Conservation (phyloP, 2,797 vertebrate species). For the Oreochromis grahami region DNA sequence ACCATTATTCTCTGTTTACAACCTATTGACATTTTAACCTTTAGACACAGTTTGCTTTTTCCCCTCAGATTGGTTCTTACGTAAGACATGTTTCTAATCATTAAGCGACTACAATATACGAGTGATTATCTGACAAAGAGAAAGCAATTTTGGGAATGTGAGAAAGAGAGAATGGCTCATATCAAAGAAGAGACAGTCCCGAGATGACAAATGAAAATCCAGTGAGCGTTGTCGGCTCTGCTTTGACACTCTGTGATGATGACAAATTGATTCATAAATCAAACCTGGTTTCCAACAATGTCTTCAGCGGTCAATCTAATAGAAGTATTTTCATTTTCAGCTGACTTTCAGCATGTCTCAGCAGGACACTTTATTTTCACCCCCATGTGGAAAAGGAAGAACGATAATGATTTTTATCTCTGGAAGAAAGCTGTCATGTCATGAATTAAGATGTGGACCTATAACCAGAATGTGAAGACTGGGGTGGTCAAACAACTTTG, state of each 20-base stretch:
- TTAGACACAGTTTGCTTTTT: not conserved
- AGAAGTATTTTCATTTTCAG: constrained; percentile 18
- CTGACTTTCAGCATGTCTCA: not conserved
- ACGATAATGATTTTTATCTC: not conserved
- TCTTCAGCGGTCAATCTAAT: constrained; percentile 22
- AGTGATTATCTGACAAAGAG: constrained; percentile 42
- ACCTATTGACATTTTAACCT: not conserved
- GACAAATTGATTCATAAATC: constrained; percentile 55
- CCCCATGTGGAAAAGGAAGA: not conserved
- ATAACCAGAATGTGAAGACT: not conserved
- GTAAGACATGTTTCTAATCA: constrained; percentile 4
- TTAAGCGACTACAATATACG: constrained; percentile 12
- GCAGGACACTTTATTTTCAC: not conserved
- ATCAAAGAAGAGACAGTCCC: constrained; percentile 16
- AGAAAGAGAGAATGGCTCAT: not conserved
- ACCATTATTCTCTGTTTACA: not conserved
- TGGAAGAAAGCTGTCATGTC: not conserved
- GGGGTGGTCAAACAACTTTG: not conserved
- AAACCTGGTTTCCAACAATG: constrained; percentile 23
- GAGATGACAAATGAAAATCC: constrained; percentile 37
- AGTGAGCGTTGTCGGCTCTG: constrained; percentile 1
- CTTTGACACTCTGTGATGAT: constrained; percentile 37
- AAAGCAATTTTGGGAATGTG: constrained; percentile 30
- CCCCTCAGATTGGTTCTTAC: not conserved
- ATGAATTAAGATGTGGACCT: not conserved